A percentile compares a stretch with the other conserved stretches of the same genome.
These are phyloP conservation scores for Phocides pigmalion DNA, from an alignment of 1,140 invertebrate genomes.

Conservation along the genomic window DNA sequence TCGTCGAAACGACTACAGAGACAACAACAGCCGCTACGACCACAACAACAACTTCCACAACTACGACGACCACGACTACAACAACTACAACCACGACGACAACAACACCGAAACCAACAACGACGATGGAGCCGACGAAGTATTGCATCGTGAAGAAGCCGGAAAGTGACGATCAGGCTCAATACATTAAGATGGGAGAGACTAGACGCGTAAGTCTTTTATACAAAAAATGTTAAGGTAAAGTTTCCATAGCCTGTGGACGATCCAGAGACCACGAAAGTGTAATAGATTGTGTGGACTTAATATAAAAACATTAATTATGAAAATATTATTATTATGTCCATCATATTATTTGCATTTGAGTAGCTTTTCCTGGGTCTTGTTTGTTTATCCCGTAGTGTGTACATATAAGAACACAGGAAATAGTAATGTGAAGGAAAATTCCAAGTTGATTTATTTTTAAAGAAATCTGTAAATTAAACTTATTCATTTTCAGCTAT, in stretches of 20 bases:
- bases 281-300: too few relatives aligned
- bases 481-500: conserved; percentile 86
- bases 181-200: conserved; percentile 79
- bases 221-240: too few relatives aligned
- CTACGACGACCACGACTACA: conserved; percentile 82
- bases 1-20: conserved; percentile 73
- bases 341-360: too few relatives aligned
- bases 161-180: conserved; percentile 81
- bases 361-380: too few relatives aligned
- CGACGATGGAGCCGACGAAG: conserved; percentile 88
- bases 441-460: too few relatives aligned
- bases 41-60: conserved; percentile 73
- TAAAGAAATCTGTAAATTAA: neutral
- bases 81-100: conserved; percentile 70
- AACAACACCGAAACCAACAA: conserved; percentile 82
- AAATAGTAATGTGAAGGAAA: too few relatives aligned
- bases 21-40: conserved; percentile 83
- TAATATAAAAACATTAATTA: too few relatives aligned
- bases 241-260: too few relatives aligned
- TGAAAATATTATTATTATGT: too few relatives aligned
- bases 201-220: conserved; percentile 72
- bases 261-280: too few relatives aligned
- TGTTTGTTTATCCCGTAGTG: too few relatives aligned
- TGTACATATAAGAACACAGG: too few relatives aligned
- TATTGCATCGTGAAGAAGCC: conserved; percentile 92